Percentiles rank a stretch among this genome's conserved stretches.
Evolutionary conservation across 2,888 invertebrate genomes (phyloP).

Genomic region (Chironomus tentans): DNA sequence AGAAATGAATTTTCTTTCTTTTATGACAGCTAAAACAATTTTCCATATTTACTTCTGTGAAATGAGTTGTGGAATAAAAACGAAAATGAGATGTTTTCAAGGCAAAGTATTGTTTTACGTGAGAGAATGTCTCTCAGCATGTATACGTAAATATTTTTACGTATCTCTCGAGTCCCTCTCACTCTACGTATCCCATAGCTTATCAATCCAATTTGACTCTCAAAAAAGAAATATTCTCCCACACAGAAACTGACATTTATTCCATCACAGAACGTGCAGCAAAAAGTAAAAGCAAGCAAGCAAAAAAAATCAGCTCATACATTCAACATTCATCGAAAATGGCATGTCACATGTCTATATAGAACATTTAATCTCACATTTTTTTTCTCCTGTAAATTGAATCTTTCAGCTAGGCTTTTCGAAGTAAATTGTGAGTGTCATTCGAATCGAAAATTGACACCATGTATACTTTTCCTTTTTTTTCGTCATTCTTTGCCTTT

Average conservation of each 20-base stretch:
- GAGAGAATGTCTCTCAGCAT: too few species aligned
- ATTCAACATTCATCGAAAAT: neutral
- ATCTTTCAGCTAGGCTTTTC: constrained; percentile 6
- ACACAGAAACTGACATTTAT: too few species aligned
- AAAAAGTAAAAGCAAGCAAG: neutral
- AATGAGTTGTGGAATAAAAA: neutral
- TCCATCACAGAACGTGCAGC: too few species aligned
- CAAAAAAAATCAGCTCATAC: neutral
- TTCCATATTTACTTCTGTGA: neutral
- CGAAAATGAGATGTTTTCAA: too few species aligned
- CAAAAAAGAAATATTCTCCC: too few species aligned
- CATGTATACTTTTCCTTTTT: neutral
- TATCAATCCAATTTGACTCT: too few species aligned
- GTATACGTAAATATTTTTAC: neutral
- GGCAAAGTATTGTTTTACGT: too few species aligned
- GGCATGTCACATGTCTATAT: constrained; percentile 11
- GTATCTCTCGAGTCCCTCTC: neutral
- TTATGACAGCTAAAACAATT: constrained; percentile 1
- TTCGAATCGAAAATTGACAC: constrained; percentile 12
- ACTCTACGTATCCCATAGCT: neutral
- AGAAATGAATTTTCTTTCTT: neutral
- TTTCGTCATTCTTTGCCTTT: neutral
- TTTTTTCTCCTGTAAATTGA: constrained; percentile 1
- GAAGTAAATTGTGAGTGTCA: constrained; percentile 11
- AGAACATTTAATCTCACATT: constrained; percentile 6